Evolutionary conservation across 2,888 invertebrate genomes (phyloP), one percentile per base, ranked within the genome.

Genomic region (Lacanobia oleracea): DNA sequence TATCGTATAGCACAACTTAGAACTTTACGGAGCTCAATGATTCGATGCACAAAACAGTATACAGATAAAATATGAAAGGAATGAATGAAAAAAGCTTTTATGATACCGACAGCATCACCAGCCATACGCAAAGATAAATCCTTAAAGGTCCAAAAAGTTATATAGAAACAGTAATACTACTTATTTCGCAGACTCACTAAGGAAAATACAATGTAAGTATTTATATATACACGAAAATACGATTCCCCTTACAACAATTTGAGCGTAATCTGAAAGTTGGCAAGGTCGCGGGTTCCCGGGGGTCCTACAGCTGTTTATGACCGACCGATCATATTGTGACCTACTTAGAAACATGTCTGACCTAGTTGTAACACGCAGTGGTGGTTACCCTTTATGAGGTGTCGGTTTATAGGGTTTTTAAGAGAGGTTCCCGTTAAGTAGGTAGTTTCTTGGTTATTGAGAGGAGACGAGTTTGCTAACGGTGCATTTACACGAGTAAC

Each of bases 321-420:
- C 12, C 84, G 54, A 57, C 72, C 64, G 48, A 77, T 77, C 68
- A 73, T 71, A 77, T 56, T 64, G 56, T 78, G 79, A 75, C 82
- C 82, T 69, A 78, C 59, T 65, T 72, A 60, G 40, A 48, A 21
- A 59, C 53, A 62, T 45, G 54, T 68, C 48, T 64, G 62, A 21
- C 51, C 53, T 37, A 51, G 71, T 77, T 76, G 9, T 33, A 4
- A 14, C 27, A 48, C 75, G 65, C 50, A n/a, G 51, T 23, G 37
- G n/a, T 33, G n/a, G n/a, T 71, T 21, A 16, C 0, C 21, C 21
- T 50, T 57, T 57, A 69, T 10, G 51, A 40, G 62, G 18, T 62
- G 75, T 48, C 3, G 14, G 43, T 62, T 75, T 57, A 70, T 57
- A 12, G 45, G n/a, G 18, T 50, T 43, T 65, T 56, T 43, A 67